Conservation (phyloP, 2,113 vertebrate species). For the Stegastes partitus region DNA sequence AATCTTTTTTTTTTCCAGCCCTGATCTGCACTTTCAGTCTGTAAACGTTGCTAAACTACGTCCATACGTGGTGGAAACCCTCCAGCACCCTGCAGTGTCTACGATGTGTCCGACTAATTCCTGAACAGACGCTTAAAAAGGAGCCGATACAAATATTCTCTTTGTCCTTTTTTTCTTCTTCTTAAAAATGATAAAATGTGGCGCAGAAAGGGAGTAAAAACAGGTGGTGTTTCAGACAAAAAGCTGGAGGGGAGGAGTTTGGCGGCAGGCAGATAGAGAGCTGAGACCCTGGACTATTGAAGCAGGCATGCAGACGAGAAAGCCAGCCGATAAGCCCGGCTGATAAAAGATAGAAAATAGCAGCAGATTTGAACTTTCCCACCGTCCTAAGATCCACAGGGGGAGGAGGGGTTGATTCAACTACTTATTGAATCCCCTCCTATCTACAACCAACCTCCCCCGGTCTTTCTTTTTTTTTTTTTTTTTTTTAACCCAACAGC, state of each 20-base stretch:
- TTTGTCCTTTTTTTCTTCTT: slow-evolving; percentile 11
- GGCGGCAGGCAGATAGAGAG: slow-evolving; percentile 53
- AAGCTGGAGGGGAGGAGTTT: slow-evolving; percentile 24
- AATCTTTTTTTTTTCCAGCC: too few species aligned
- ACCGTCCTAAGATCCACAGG: slow-evolving; percentile 85
- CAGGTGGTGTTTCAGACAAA: slow-evolving; percentile 55
- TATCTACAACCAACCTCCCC: slow-evolving; percentile 60
- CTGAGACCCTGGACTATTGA: slow-evolving; percentile 89
- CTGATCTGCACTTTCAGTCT: too few species aligned
- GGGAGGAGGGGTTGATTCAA: slow-evolving; percentile 69
- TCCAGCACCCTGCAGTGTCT: too few species aligned
- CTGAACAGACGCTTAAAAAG: too few species aligned
- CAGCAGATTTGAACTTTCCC: slow-evolving; percentile 98
- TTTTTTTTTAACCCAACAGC: slow-evolving; percentile 29
- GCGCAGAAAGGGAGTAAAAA: neutral
- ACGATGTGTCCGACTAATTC: too few species aligned
- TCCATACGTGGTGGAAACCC: too few species aligned
- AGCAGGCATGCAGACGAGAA: slow-evolving; percentile 90
- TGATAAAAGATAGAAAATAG: slow-evolving; percentile 96
- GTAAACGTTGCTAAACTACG: too few species aligned
- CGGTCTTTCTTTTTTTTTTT: neutral
- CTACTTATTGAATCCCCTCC: slow-evolving; percentile 74
- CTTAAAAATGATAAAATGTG: neutral
- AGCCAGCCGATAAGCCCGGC: slow-evolving; percentile 89
- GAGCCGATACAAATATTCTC: neutral